These are phyloP conservation scores for Chionodraco myersi DNA, from an alignment of 2,113 vertebrate genomes.

Conservation along the genomic window DNA sequence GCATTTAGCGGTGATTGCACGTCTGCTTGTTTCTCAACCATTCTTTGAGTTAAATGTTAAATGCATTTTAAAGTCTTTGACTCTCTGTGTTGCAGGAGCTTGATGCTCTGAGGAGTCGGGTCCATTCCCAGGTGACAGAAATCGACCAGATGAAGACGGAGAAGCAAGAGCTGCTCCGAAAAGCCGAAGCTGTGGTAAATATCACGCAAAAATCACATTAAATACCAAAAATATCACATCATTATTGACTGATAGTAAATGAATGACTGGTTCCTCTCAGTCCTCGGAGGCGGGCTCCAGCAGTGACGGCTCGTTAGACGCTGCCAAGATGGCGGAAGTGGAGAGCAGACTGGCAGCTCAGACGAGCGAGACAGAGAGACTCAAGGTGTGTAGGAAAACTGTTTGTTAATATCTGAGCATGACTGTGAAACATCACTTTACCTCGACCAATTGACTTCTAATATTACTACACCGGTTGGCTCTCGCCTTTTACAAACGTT, in stretches of 20 bases:
- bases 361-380: slow-evolving; percentile 83
- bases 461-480: too few relatives aligned
- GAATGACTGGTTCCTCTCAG: slow-evolving; percentile 70
- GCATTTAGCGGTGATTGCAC: too few relatives aligned
- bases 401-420: too few relatives aligned
- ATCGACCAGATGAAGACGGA: slow-evolving; percentile 88
- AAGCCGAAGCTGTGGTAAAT: slow-evolving; percentile 78
- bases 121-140: slow-evolving; percentile 86
- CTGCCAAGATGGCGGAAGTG: slow-evolving; percentile 74
- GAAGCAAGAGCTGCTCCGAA: slow-evolving; percentile 86
- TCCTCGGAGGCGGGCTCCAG: slow-evolving; percentile 53
- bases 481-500: too few relatives aligned
- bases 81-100: slow-evolving; percentile 83
- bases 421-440: background rate
- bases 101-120: slow-evolving; percentile 85
- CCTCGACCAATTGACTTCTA: background rate
- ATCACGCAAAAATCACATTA: background rate
- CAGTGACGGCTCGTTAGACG: slow-evolving; percentile 38
- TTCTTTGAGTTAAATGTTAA: background rate
- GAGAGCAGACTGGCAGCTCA: slow-evolving; percentile 84
- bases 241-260: background rate
- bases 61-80: background rate
- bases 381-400: slow-evolving; percentile 84
- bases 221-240: background rate
- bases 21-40: too few relatives aligned